phyloP scores from a whole-genome alignment of 1,140 invertebrate genomes.

The Ceratosolen fusciceps region DNA sequence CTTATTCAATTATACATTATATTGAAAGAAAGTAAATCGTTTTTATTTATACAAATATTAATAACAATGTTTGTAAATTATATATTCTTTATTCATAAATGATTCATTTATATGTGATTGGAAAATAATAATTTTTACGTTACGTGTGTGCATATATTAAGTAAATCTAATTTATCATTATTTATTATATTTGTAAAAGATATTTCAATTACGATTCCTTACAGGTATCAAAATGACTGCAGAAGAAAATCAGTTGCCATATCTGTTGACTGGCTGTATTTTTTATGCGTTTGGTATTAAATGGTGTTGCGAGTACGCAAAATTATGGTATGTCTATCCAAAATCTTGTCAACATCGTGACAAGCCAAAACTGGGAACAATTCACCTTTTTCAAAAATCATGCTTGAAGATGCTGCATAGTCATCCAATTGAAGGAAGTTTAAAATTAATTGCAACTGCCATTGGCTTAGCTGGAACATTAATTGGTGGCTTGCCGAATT shows the following conservation, averaged over 20 bases:
- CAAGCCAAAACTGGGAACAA: slow-evolving; percentile 40
- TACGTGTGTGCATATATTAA: not conserved
- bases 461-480: slow-evolving; percentile 60
- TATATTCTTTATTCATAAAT: slow-evolving; percentile 20
- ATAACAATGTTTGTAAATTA: not conserved
- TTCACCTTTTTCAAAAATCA: slow-evolving; percentile 43
- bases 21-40: not conserved
- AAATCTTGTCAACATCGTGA: slow-evolving; percentile 41
- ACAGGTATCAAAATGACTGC: slow-evolving; percentile 43
- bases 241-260: slow-evolving; percentile 54
- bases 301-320: slow-evolving; percentile 65
- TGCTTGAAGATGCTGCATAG: slow-evolving; percentile 54
- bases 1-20: not conserved
- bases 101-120: not conserved
- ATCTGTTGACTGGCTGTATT: slow-evolving; percentile 59
- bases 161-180: not conserved
- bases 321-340: slow-evolving; percentile 54
- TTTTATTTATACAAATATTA: not conserved
- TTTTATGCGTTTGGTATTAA: slow-evolving; percentile 64
- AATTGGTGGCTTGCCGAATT: slow-evolving; percentile 54
- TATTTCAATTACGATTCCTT: slow-evolving; percentile 22
- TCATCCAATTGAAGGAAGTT: slow-evolving; percentile 60
- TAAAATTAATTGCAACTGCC: slow-evolving; percentile 62
- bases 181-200: not conserved
- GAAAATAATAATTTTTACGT: not conserved